A percentile compares a stretch with the other conserved stretches of the same genome.
phyloP scores from a whole-genome alignment of 2,113 vertebrate species.

The Melanostigma gelatinosum region DNA sequence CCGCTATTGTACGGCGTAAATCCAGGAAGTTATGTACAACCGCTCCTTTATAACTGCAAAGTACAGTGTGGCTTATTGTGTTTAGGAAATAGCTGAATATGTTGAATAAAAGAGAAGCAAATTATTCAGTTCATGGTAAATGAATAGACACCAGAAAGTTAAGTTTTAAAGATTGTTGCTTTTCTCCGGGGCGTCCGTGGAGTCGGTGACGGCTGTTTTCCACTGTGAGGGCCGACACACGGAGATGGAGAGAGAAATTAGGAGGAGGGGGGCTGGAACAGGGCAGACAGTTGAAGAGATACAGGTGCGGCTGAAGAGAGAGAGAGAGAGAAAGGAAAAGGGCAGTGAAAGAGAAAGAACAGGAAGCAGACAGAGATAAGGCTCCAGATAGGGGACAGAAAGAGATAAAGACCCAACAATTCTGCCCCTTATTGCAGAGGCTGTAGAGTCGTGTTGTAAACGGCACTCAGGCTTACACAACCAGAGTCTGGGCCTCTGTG shows the following conservation, averaged over 20 bases:
- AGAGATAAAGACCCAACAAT: conserved; percentile 25
- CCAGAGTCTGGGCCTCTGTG: conserved; percentile 21
- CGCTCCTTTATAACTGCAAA: neutral
- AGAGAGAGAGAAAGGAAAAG: neutral
- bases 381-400: neutral
- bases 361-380: conserved; percentile 7
- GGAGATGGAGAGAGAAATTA: conserved; percentile 1
- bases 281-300: neutral
- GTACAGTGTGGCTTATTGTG: neutral
- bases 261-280: neutral
- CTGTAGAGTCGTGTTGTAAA: conserved; percentile 42
- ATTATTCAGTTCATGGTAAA: neutral
- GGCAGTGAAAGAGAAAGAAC: neutral
- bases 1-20: neutral
- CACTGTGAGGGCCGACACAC: conserved; percentile 2
- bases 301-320: neutral
- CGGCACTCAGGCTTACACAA: conserved; percentile 54
- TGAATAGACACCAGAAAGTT: neutral
- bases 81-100: neutral
- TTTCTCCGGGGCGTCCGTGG: conserved; percentile 32
- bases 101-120: neutral
- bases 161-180: conserved; percentile 6
- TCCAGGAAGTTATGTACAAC: neutral
- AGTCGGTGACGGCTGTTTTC: conserved; percentile 46
- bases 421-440: conserved; percentile 22